Conservation (phyloP, 2,113 vertebrate genomes). For the Mohoua ochrocephala region DNA sequence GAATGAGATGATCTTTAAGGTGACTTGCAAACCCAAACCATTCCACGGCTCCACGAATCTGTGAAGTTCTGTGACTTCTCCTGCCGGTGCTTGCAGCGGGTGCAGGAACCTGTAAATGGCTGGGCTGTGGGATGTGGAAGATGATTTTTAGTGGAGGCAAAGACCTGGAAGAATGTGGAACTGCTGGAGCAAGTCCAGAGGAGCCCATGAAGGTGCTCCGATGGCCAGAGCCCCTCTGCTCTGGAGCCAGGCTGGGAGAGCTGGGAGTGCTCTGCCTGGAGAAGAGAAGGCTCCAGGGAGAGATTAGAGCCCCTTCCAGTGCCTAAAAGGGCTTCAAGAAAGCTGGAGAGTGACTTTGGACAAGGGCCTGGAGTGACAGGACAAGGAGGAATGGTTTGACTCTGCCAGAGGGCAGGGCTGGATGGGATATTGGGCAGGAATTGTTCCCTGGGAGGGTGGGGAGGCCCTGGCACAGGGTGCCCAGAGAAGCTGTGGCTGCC, state of each 20-base stretch:
- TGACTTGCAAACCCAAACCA: neutral
- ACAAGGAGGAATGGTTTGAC: neutral
- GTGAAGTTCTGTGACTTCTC: neutral
- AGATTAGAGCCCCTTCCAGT: fast-evolving
- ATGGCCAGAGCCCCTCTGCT: neutral
- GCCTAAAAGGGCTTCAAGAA: neutral
- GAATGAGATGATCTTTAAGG: neutral
- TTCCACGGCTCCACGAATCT: fast-evolving
- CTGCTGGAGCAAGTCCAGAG: neutral
- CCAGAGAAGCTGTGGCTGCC: neutral
- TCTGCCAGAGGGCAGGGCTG: fast-evolving
- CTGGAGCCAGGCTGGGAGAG: neutral
- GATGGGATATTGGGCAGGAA: neutral
- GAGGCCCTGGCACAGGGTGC: neutral
- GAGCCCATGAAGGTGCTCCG: fast-evolving
- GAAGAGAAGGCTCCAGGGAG: neutral
- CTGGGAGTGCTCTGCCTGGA: neutral
- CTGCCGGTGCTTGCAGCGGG: fast-evolving
- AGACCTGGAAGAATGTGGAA: neutral
- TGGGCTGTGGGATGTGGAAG: neutral
- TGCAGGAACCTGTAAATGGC: neutral
- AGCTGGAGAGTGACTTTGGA: neutral
- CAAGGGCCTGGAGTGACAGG: neutral
- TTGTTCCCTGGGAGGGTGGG: fast-evolving
- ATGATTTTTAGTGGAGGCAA: neutral